Percentiles rank a stretch among this genome's conserved stretches.
Conservation (phyloP, 2,113 vertebrate genomes). For the Catagonus wagneri region DNA sequence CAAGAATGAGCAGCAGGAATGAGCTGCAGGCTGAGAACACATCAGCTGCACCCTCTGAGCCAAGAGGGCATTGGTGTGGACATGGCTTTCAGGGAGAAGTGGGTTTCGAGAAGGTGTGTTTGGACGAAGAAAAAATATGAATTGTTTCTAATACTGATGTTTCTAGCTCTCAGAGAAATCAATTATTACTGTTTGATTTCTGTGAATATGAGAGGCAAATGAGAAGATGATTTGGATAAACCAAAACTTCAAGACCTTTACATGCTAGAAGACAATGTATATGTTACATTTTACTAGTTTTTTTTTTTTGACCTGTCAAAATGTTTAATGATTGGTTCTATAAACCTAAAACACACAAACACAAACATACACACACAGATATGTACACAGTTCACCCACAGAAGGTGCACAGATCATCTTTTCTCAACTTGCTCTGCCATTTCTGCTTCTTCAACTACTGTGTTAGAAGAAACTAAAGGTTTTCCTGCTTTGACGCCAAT, state of each 20-base stretch:
- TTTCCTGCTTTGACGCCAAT: not conserved
- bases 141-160: not conserved
- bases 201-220: not conserved
- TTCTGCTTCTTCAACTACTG: not conserved
- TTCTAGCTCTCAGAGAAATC: not conserved
- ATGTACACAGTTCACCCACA: not conserved
- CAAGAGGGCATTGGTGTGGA: not conserved
- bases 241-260: not conserved
- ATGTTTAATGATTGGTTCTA: not conserved
- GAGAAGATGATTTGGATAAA: not conserved
- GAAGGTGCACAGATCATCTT: not conserved
- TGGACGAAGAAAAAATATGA: not conserved
- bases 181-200: not conserved
- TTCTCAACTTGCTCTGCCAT: not conserved
- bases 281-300: not conserved
- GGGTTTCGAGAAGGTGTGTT: not conserved
- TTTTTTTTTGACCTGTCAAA: not conserved
- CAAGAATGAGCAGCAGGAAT: not conserved
- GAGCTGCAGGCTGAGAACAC: not conserved
- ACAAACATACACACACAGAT: not conserved
- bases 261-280: not conserved
- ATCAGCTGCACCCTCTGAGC: not conserved
- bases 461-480: not conserved
- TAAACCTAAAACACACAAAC: constrained; percentile 19
- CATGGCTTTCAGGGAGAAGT: not conserved